phyloP scores from a whole-genome alignment of 2,888 invertebrate species.

The Linyphia triangularis region DNA sequence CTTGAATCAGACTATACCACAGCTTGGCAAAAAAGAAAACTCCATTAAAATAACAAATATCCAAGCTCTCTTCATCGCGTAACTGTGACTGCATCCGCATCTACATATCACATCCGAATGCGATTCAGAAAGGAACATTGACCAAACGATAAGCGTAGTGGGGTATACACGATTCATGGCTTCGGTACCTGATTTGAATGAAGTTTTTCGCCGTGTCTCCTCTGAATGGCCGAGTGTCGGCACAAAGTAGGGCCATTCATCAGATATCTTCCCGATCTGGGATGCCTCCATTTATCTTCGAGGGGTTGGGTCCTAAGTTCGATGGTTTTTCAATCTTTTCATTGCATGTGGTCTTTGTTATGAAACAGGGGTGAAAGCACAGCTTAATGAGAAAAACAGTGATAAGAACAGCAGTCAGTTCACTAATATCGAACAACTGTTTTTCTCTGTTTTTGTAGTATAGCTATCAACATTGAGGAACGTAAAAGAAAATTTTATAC shows the following conservation, averaged over 20 bases:
- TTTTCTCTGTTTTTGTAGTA: too few relatives aligned
- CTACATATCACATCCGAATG: constrained; percentile 52
- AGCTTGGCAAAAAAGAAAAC: neutral
- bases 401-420: too few relatives aligned
- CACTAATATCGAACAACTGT: too few relatives aligned
- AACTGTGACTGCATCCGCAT: constrained; percentile 16
- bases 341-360: too few relatives aligned
- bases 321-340: too few relatives aligned
- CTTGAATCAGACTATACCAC: neutral
- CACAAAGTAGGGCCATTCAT: constrained; percentile 50
- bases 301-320: neutral
- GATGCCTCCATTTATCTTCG: neutral
- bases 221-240: constrained; percentile 16
- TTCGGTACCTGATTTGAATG: constrained; percentile 52
- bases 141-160: constrained; percentile 3
- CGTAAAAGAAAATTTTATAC: too few relatives aligned
- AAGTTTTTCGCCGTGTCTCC: constrained; percentile 28
- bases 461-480: too few relatives aligned
- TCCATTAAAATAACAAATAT: neutral
- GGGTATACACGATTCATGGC: constrained; percentile 28
- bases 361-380: too few relatives aligned
- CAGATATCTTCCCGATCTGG: constrained; percentile 30
- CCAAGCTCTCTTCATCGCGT: neutral
- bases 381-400: too few relatives aligned
- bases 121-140: constrained; percentile 12